A percentile compares a stretch with the other conserved stretches of the same genome.
Evolutionary conservation across 2,888 invertebrate species (phyloP).

Genomic region (Drosophila infuscata): DNA sequence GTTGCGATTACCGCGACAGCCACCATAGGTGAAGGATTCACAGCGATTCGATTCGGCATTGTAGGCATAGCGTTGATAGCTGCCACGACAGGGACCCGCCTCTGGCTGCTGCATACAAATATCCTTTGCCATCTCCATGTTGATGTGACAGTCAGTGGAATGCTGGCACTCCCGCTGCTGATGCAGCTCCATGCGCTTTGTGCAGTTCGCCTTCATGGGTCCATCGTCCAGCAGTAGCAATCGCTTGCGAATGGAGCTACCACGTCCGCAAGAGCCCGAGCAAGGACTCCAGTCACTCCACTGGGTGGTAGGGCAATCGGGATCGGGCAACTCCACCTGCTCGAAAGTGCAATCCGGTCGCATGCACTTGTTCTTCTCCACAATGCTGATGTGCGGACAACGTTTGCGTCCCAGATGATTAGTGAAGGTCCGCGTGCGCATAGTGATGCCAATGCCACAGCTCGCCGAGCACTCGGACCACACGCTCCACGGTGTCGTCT

Average conservation of each 20-base stretch:
- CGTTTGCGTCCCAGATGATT: conserved; percentile 92
- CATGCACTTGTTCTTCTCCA: conserved; percentile 92
- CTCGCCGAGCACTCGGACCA: conserved; percentile 93
- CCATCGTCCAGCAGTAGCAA: conserved; percentile 89
- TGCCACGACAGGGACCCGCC: conserved; percentile 94
- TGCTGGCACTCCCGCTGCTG: conserved; percentile 91
- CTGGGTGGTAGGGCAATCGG: conserved; percentile 90
- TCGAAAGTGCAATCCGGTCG: conserved; percentile 88
- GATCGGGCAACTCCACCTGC: conserved; percentile 85
- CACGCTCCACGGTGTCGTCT: conserved; percentile 83
- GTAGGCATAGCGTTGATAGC: conserved; percentile 95
- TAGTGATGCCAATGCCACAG: conserved; percentile 92
- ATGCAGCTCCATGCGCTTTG: conserved; percentile 89
- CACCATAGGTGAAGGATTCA: conserved; percentile 94
- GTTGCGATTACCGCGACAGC: conserved; percentile 95
- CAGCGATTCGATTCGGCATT: conserved; percentile 91
- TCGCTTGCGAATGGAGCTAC: conserved; percentile 90
- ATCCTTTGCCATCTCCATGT: conserved; percentile 91
- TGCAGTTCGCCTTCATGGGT: conserved; percentile 88
- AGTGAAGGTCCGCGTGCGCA: conserved; percentile 90
- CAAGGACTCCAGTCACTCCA: conserved; percentile 98
- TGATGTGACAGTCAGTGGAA: conserved; percentile 89
- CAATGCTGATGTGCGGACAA: conserved; percentile 90
- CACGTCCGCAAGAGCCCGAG: conserved; percentile 93
- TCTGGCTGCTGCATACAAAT: conserved; percentile 93